phyloP scores from a whole-genome alignment of 2,888 invertebrate species.

The Unio pictorum region DNA sequence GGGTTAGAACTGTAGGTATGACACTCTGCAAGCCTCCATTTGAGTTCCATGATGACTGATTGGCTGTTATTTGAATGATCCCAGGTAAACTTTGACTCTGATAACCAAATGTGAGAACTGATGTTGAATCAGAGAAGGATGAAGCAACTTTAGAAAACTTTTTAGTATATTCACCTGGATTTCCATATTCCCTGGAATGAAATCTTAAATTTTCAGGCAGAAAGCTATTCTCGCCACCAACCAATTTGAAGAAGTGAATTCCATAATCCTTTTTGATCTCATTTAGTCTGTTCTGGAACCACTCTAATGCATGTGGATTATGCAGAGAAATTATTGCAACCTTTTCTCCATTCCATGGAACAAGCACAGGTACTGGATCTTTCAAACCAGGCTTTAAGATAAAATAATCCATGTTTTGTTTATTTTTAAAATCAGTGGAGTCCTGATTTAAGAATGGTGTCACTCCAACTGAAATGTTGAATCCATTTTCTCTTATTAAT shows the following conservation, averaged over 20 bases:
- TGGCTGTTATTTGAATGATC: conserved; percentile 86
- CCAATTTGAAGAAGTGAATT: conserved; percentile 90
- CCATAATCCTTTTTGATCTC: conserved; percentile 78
- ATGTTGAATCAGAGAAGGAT: conserved; percentile 77
- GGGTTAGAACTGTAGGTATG: conserved; percentile 82
- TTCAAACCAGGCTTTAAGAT: conserved; percentile 13
- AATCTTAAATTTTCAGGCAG: conserved; percentile 33
- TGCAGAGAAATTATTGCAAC: conserved; percentile 85
- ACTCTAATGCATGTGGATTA: conserved; percentile 84
- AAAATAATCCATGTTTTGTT: conserved; percentile 75
- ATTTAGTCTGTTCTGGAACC: conserved; percentile 81
- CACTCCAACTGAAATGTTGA: conserved; percentile 84
- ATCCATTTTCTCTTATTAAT: conserved; percentile 77
- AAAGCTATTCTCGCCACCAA: conserved; percentile 76
- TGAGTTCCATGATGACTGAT: conserved; percentile 88
- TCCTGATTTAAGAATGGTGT: conserved; percentile 83
- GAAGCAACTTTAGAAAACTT: conserved; percentile 74
- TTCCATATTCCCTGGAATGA: conserved; percentile 19
- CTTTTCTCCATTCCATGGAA: conserved; percentile 78
- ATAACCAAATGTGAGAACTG: conserved; percentile 84
- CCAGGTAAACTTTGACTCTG: conserved; percentile 87
- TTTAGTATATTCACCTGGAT: conserved; percentile 50
- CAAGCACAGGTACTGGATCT: conserved; percentile 11
- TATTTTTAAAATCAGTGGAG: conserved; percentile 82
- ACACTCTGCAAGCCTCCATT: conserved; percentile 83